phyloP scores from a whole-genome alignment of 92 coral and sea anemone species.

The Zoanthus sociatus region DNA sequence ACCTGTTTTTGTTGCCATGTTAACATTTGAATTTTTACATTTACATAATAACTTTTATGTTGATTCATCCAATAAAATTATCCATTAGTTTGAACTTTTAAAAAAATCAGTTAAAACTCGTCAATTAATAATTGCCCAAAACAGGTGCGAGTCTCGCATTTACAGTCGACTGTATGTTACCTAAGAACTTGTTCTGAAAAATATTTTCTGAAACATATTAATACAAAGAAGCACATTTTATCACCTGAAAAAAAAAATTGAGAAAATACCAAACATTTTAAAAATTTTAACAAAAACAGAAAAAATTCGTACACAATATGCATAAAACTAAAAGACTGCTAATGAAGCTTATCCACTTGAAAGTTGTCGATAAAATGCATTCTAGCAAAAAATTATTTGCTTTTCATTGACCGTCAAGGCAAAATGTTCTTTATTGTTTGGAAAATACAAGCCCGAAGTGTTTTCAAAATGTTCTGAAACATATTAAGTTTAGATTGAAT shows the following conservation, averaged over 20 bases:
- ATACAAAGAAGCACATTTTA: no score
- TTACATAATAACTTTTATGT: constrained; percentile 4
- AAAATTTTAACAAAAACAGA: no score
- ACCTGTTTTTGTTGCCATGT: constrained; percentile 28
- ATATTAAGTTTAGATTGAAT: no score
- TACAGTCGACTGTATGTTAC: not conserved
- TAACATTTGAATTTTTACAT: constrained; percentile 28
- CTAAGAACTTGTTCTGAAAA: not conserved
- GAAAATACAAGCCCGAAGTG: no score
- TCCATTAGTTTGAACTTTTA: not conserved
- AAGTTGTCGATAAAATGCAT: not conserved
- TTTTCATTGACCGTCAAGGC: not conserved
- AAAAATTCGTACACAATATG: not conserved
- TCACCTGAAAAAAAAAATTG: no score
- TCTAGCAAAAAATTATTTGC: not conserved
- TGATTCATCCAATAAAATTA: constrained; percentile 25
- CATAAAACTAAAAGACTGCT: not conserved
- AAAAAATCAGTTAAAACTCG: constrained; percentile 2
- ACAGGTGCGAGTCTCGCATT: constrained; percentile 3
- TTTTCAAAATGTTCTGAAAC: no score
- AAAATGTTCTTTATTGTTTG: no score
- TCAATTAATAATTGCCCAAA: constrained; percentile 16
- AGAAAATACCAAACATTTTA: no score
- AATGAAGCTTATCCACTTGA: not conserved
- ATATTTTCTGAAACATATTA: not conserved